Conservation (phyloP, 92 coral and sea anemone genomes). For the Paragorgia papillata region DNA sequence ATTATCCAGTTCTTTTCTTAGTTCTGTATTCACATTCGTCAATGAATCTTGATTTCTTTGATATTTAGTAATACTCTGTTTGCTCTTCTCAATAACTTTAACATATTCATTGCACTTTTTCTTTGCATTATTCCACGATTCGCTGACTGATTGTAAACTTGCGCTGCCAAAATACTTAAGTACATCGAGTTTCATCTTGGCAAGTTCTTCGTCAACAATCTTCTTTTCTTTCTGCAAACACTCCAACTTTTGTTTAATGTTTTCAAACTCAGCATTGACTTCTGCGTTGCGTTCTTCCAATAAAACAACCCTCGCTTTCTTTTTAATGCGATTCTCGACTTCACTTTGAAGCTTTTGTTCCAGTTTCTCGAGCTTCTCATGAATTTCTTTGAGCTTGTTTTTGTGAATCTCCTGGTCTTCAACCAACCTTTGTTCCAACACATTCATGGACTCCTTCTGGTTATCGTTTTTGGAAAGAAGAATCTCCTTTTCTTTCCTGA, state of each 20-base stretch:
- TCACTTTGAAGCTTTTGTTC: not conserved
- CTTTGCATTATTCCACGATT: not conserved
- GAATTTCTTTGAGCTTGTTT: not conserved
- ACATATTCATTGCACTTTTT: conserved; percentile 4
- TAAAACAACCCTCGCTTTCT: not conserved
- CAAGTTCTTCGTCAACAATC: not conserved
- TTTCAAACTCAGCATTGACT: not conserved
- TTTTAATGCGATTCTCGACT: not conserved
- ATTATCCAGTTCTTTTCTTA: not conserved
- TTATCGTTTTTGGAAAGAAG: not conserved
- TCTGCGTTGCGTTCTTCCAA: not conserved
- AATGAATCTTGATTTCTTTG: not conserved
- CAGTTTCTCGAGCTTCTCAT: not conserved
- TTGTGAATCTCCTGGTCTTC: not conserved
- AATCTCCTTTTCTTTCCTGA: not conserved
- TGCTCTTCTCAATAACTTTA: conserved; percentile 2
- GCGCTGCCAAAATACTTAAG: not conserved
- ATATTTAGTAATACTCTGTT: not conserved
- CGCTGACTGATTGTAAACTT: not conserved
- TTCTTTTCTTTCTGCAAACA: not conserved
- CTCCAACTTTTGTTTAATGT: not conserved
- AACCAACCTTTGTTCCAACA: not conserved
- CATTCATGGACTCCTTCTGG: not conserved
- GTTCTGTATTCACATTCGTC: not conserved
- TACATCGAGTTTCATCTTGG: not conserved